Evolutionary conservation across 2,797 vertebrate genomes (phyloP).

Genomic region (Myotis planiceps): DNA sequence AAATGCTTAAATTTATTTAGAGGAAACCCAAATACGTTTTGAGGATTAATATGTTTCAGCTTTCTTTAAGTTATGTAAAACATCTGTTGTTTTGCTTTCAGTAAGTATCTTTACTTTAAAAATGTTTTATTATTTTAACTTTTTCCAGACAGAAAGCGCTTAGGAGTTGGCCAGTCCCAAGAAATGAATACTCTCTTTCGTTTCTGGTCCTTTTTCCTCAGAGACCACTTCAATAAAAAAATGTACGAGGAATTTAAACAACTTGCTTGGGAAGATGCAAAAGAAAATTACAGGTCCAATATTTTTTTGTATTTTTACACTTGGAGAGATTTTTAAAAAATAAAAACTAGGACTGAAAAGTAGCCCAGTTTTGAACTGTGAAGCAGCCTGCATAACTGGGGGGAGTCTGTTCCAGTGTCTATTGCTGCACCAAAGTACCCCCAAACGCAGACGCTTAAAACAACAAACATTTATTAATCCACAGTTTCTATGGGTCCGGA

Average conservation of each 20-base stretch:
- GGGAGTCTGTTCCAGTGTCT: not conserved
- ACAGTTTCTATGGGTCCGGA: not conserved
- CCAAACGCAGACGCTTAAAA: not conserved
- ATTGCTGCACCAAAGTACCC: not conserved
- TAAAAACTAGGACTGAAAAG: not conserved
- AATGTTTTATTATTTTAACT: not conserved
- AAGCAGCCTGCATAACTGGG: not conserved
- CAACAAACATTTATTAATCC: not conserved
- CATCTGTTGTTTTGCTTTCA: not conserved
- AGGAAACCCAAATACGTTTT: constrained; percentile 35
- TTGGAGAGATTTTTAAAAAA: constrained; percentile 20
- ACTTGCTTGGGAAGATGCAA: constrained; percentile 93
- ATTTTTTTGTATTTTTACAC: not conserved
- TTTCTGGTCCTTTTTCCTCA: constrained; percentile 98
- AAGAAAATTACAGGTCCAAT: constrained; percentile 94
- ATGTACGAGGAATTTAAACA: constrained; percentile 99
- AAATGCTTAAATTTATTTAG: constrained; percentile 29
- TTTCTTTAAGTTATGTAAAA: constrained; percentile 38
- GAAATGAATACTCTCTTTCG: constrained; percentile 99
- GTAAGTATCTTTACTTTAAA: not conserved
- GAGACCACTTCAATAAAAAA: constrained; percentile 97
- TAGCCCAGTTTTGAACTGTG: not conserved
- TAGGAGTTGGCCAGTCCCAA: constrained; percentile 95
- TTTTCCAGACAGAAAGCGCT: constrained; percentile 93
- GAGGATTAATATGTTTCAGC: not conserved